Conservation (phyloP, 2,888 invertebrate genomes). For the Drosophila acutilabella region DNA sequence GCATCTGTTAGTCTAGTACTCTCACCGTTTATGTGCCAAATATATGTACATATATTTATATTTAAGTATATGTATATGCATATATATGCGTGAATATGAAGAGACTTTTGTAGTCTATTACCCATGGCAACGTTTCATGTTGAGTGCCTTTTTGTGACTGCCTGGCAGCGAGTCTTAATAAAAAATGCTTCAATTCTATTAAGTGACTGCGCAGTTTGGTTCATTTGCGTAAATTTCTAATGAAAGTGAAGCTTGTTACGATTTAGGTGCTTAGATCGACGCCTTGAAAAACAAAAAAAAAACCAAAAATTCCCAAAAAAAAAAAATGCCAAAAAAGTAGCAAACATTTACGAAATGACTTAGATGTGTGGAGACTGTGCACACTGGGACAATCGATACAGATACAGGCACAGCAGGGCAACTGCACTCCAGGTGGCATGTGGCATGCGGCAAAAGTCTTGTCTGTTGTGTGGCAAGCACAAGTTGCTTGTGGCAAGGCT, state of each 20-base stretch:
- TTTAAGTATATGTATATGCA: neutral
- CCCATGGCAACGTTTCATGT: constrained; percentile 66
- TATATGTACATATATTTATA: neutral
- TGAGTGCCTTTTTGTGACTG: constrained; percentile 19
- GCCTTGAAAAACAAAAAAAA: constrained; percentile 7
- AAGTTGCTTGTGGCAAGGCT: constrained; percentile 44
- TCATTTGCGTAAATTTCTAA: constrained; percentile 68
- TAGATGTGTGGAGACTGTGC: neutral
- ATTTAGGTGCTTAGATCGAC: constrained; percentile 43
- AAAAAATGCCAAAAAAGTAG: constrained; percentile 6
- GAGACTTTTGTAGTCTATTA: constrained; percentile 29
- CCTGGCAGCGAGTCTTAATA: constrained; percentile 36
- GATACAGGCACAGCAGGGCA: constrained; percentile 42
- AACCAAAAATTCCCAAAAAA: neutral
- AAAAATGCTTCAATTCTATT: constrained; percentile 64
- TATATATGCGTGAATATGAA: neutral
- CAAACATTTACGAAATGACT: constrained; percentile 11
- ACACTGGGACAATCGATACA: constrained; percentile 44
- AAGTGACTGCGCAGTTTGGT: constrained; percentile 36
- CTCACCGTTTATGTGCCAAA: neutral
- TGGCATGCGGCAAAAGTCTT: constrained; percentile 6
- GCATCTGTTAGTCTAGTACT: neutral
- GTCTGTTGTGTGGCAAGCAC: constrained; percentile 11
- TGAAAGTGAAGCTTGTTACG: constrained; percentile 51
- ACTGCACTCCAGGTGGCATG: constrained; percentile 38